Conservation (phyloP, 2,797 vertebrate genomes). For the Falco rusticolus region DNA sequence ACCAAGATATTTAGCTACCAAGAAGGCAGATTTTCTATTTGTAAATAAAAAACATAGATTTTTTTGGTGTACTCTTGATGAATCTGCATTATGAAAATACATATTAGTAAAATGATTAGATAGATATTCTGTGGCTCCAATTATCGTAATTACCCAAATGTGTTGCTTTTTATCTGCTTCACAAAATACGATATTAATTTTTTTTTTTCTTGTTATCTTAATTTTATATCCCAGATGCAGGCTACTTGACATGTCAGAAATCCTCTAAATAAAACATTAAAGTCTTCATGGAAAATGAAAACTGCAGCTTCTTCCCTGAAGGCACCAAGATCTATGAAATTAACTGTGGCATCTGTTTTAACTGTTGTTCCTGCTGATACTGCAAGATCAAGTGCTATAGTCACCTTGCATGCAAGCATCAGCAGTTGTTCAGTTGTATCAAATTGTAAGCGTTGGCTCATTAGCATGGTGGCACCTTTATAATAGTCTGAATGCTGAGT, state of each 20-base stretch:
- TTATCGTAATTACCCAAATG: background rate
- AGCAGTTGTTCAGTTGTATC: background rate
- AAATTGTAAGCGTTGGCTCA: background rate
- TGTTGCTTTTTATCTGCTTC: background rate
- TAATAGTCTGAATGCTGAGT: constrained; percentile 33
- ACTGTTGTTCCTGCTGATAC: constrained; percentile 31
- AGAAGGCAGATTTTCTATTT: background rate
- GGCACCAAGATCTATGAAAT: constrained; percentile 1
- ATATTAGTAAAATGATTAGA: background rate
- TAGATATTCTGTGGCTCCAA: background rate
- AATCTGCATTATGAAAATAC: background rate
- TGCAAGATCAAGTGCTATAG: background rate
- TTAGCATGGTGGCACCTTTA: background rate
- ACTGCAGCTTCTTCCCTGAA: background rate
- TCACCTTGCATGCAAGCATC: background rate
- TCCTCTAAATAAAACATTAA: constrained; percentile 7
- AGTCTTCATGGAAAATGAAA: background rate
- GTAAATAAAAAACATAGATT: background rate
- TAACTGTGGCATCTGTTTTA: constrained; percentile 3
- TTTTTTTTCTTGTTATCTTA: background rate
- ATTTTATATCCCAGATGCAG: background rate
- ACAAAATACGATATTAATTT: background rate
- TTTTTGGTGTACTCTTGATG: background rate
- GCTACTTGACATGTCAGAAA: background rate
- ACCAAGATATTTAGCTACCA: background rate